Evolutionary conservation across 2,888 invertebrate species (phyloP).

Genomic region (Diaprepes abbreviatus): DNA sequence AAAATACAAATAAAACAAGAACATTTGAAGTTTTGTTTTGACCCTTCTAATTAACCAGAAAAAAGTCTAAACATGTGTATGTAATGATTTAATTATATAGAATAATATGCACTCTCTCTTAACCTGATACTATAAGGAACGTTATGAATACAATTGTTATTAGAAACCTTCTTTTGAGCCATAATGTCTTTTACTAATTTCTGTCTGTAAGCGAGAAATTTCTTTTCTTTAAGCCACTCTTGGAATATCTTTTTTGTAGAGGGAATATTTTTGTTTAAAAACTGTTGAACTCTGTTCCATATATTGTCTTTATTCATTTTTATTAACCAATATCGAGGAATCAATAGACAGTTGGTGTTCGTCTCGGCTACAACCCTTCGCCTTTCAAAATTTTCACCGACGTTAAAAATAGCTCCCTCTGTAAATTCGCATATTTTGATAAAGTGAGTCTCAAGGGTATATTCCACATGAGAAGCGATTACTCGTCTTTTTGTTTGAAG

Average conservation of each 20-base stretch:
- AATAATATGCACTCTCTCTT: conserved; percentile 63
- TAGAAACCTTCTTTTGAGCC: conserved; percentile 68
- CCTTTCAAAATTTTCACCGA: conserved; percentile 76
- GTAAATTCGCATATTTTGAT: conserved; percentile 71
- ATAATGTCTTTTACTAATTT: conserved; percentile 70
- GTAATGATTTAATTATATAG: too few species aligned
- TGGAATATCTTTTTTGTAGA: conserved; percentile 72
- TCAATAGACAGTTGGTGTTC: conserved; percentile 75
- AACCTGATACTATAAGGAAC: conserved; percentile 77
- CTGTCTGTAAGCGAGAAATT: conserved; percentile 72
- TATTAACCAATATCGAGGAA: conserved; percentile 79
- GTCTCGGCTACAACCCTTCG: conserved; percentile 77
- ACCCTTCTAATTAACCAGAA: too few species aligned
- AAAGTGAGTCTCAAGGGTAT: conserved; percentile 36
- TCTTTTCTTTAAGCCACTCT: conserved; percentile 70
- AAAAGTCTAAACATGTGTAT: too few species aligned
- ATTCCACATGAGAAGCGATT: background rate
- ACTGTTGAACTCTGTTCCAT: conserved; percentile 75
- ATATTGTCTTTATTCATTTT: conserved; percentile 77
- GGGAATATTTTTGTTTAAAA: conserved; percentile 74
- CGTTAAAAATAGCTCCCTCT: conserved; percentile 76
- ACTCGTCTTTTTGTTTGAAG: background rate
- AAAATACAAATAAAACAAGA: too few species aligned
- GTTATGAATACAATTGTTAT: conserved; percentile 73
- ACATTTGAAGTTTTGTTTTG: too few species aligned